A percentile compares a stretch with the other conserved stretches of the same genome.
phyloP scores from a whole-genome alignment of 2,113 vertebrate species.

The Spheniscus mendiculus region DNA sequence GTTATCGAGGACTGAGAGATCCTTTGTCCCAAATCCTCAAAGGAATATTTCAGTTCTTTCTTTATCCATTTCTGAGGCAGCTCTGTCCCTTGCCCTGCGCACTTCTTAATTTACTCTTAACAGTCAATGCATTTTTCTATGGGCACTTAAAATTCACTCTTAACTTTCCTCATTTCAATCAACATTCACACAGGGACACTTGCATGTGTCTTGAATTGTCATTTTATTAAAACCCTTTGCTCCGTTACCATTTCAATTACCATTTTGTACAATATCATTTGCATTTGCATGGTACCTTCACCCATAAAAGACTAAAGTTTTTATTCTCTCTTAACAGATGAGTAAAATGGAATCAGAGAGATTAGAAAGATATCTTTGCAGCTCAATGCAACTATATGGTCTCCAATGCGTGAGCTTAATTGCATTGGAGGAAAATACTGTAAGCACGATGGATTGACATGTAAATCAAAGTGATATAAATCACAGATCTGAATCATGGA shows the following conservation, averaged over 20 bases:
- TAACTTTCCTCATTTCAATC: conserved; percentile 28
- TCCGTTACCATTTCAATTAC: conserved; percentile 37
- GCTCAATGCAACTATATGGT: not conserved
- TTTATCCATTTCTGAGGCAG: not conserved
- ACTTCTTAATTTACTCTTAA: conserved; percentile 49
- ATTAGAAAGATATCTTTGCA: conserved; percentile 3
- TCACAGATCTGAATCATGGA: not conserved
- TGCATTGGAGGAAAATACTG: not conserved
- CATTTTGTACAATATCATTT: conserved; percentile 39
- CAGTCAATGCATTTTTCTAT: not conserved
- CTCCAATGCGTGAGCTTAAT: not conserved
- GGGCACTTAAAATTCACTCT: conserved; percentile 47
- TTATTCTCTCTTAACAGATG: conserved; percentile 20
- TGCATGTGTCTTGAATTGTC: conserved; percentile 24
- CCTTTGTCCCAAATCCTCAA: conserved; percentile 49
- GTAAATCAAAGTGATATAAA: conserved; percentile 40
- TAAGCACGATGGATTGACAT: not conserved
- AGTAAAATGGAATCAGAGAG: conserved; percentile 28
- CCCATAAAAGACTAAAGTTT: conserved; percentile 36
- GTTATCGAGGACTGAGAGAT: conserved; percentile 15
- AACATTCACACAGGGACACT: conserved; percentile 1
- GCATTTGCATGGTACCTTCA: conserved; percentile 44
- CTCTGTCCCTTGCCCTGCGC: not conserved
- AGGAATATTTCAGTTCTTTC: conserved; percentile 31
- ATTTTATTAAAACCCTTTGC: conserved; percentile 47